These are phyloP conservation scores for Oncorhynchus gorbuscha DNA, from an alignment of 2,113 vertebrate genomes.

Conservation along the genomic window DNA sequence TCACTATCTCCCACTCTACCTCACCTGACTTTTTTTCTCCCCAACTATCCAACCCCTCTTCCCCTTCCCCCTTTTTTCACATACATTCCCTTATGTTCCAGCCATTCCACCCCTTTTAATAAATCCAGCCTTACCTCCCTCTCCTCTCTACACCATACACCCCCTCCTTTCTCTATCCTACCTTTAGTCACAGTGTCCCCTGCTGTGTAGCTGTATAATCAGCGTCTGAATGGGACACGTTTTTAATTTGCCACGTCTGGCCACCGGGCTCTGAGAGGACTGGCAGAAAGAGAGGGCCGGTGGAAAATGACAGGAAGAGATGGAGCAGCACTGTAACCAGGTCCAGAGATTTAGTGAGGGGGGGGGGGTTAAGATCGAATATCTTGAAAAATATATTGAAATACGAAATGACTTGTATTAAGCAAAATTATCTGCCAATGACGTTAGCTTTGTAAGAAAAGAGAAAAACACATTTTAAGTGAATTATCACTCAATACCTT, in stretches of 20 bases:
- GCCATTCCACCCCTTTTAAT: too few relatives aligned
- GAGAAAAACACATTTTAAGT: too few relatives aligned
- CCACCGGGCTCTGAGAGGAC: constrained; percentile 21
- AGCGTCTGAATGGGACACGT: constrained; percentile 72
- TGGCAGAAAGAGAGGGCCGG: constrained; percentile 1
- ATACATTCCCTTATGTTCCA: too few relatives aligned
- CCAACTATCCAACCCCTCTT: constrained; percentile 2
- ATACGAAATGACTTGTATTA: too few relatives aligned
- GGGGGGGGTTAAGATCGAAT: too few relatives aligned
- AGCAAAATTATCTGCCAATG: too few relatives aligned
- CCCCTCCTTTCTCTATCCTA: constrained; percentile 31
- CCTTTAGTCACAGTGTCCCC: constrained; percentile 5
- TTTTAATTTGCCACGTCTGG: constrained; percentile 70
- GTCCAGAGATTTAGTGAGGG: too few relatives aligned
- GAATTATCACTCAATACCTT: too few relatives aligned
- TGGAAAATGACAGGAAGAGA: constrained; percentile 20
- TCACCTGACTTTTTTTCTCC: background rate
- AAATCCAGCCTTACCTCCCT: constrained; percentile 29
- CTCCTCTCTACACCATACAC: constrained; percentile 12
- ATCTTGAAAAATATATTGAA: too few relatives aligned
- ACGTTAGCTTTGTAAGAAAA: too few relatives aligned
- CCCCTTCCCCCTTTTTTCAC: background rate
- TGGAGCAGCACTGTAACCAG: too few relatives aligned
- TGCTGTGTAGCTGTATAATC: constrained; percentile 60
- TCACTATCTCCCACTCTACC: background rate